Evolutionary conservation across 2,113 vertebrate genomes (phyloP).

Genomic region (Dasyprocta punctata): DNA sequence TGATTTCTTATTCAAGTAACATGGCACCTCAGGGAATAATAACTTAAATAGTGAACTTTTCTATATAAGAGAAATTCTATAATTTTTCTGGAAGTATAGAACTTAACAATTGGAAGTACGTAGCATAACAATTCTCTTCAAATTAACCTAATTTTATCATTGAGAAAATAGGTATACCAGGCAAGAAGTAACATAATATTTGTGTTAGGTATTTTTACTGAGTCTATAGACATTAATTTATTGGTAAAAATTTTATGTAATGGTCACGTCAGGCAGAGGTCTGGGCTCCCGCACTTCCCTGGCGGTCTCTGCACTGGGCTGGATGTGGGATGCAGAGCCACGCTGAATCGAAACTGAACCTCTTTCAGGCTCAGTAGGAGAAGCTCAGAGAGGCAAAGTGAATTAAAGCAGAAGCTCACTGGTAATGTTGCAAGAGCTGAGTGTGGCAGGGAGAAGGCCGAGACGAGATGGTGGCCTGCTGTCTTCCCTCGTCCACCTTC

Average conservation of each 20-base stretch:
- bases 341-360: background rate
- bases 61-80: background rate
- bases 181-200: background rate
- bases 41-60: background rate
- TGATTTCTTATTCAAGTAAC: background rate
- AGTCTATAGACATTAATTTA: background rate
- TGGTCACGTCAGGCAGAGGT: accelerated
- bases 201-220: background rate
- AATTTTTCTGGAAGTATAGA: background rate
- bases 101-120: background rate
- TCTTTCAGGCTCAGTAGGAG: background rate
- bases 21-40: background rate
- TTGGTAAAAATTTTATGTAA: background rate
- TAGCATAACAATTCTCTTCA: background rate
- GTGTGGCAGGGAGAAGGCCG: background rate
- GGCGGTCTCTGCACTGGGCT: accelerated
- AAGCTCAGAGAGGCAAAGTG: background rate
- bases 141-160: background rate
- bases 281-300: background rate
- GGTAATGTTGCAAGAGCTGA: background rate
- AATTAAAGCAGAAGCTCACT: background rate
- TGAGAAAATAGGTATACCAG: background rate
- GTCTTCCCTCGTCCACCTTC: background rate
- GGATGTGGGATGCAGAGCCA: background rate
- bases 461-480: background rate